These are phyloP conservation scores for Pseudolaguvia tuberculata DNA, from an alignment of 2,113 vertebrate genomes.

Conservation along the genomic window DNA sequence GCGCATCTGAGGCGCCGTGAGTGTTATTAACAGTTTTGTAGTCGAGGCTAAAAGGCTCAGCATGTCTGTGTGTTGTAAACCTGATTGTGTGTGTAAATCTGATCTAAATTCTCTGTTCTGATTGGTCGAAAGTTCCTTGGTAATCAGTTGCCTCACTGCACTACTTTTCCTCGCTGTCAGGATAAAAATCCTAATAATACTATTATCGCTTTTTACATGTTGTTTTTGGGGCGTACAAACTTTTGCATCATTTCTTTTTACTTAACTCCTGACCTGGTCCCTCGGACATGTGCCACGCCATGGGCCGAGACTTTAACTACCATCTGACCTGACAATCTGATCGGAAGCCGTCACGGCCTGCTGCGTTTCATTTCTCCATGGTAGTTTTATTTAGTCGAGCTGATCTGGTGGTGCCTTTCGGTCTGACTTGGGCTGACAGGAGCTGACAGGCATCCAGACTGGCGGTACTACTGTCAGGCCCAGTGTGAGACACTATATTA, in stretches of 20 bases:
- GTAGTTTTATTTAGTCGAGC: conserved; percentile 52
- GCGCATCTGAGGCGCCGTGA: background rate
- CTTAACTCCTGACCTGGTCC: too few species aligned
- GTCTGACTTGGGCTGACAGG: background rate
- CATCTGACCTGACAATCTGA: conserved; percentile 55
- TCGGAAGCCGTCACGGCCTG: conserved; percentile 56
- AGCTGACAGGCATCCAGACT: conserved; percentile 5
- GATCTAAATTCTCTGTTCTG: background rate
- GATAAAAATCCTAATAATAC: background rate
- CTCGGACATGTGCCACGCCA: background rate
- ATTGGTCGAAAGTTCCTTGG: background rate
- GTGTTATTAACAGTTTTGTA: background rate
- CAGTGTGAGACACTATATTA: conserved; percentile 14
- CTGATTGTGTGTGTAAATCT: background rate
- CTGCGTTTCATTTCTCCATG: conserved; percentile 58
- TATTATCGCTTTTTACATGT: too few species aligned
- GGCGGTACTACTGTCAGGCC: background rate
- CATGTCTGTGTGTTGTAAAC: background rate
- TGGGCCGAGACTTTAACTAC: conserved; percentile 63
- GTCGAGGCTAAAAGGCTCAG: background rate
- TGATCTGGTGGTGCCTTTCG: conserved; percentile 63
- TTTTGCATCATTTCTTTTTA: too few species aligned
- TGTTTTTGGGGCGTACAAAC: background rate
- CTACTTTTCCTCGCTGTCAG: background rate
- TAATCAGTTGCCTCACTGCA: too few species aligned